Evolutionary conservation across 2,888 invertebrate genomes (phyloP), one percentile per base, ranked within the genome.

Genomic region (Deilephila elpenor): DNA sequence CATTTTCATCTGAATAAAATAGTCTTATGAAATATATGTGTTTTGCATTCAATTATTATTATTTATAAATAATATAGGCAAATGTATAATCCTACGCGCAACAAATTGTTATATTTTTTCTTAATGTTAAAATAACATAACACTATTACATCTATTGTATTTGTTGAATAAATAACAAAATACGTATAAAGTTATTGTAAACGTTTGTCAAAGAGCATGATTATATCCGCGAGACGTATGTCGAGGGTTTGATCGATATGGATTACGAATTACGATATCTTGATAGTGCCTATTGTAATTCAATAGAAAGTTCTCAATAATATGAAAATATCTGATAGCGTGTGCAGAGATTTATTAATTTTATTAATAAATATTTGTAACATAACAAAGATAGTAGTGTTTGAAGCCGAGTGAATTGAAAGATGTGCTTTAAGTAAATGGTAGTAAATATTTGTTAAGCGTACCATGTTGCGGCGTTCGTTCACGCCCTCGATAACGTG

Each of bases 401-500:
- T 64, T 19, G 11, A 14, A 64, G n/a, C n/a, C 20, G 25, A 25
- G 25, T 67, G 25, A 67, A 25, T 67, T 51, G 25, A 67, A 67
- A 32, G 25, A 51, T 51, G 71, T 59, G 29, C 8, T 71, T 34
- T 32, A 71, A 32, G 71, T 71, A 34, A 59, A 59, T 44, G 32
- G 20, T 25, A 19, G 34, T 60, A 71, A 60, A 71, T 34, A 29
- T 53, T 59, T 67, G 37, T 73, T 59, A 59, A 59, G 59, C 64
- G 29, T 59, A 59, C 34, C 14, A 73, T 67, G 56, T 44, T 59
- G n/a, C n/a, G 11, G 19, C 64, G 67, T 67, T 37, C 82, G 85
- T 91, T 91, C 89, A 91, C 87, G 92, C 88, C 87, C 89, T 82
- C 89, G 86, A 90, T 90, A 86, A 76, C 83, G 78, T 82, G 78